Conservation (phyloP, 2,888 invertebrate genomes). For the Ochropleura plecta region DNA sequence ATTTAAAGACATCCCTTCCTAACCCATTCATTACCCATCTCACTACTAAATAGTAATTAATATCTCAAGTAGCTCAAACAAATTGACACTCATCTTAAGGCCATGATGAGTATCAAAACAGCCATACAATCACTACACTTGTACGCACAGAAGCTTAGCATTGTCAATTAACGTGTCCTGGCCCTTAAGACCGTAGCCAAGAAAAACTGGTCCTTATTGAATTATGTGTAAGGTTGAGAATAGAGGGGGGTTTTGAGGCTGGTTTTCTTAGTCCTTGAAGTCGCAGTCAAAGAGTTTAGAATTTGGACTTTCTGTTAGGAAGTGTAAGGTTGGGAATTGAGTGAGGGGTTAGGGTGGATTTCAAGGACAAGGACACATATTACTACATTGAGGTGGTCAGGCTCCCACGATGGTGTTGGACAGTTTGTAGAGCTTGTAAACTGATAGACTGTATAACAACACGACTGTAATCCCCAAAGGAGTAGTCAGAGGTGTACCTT, state of each 20-base stretch:
- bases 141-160: conserved; percentile 54
- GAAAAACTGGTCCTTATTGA: conserved; percentile 25
- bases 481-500: too few relatives aligned
- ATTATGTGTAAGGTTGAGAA: not conserved
- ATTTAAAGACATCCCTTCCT: not conserved
- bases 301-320: conserved; percentile 10
- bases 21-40: not conserved
- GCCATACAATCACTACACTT: conserved; percentile 44
- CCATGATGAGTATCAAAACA: conserved; percentile 52
- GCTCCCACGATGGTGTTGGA: conserved; percentile 82
- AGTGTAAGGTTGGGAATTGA: conserved; percentile 1
- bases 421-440: conserved; percentile 60
- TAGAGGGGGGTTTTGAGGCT: not conserved
- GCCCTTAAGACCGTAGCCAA: conserved; percentile 11
- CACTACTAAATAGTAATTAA: conserved; percentile 22
- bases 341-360: conserved; percentile 15
- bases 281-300: not conserved
- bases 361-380: conserved; percentile 76
- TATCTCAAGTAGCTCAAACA: conserved; percentile 64
- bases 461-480: too few relatives aligned
- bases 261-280: not conserved
- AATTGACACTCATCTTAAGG: conserved; percentile 70
- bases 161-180: conserved; percentile 71
- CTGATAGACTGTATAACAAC: not conserved
- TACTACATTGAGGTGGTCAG: conserved; percentile 83